Evolutionary conservation across 2,888 invertebrate species (phyloP).

Genomic region (Eupeodes latifasciatus): DNA sequence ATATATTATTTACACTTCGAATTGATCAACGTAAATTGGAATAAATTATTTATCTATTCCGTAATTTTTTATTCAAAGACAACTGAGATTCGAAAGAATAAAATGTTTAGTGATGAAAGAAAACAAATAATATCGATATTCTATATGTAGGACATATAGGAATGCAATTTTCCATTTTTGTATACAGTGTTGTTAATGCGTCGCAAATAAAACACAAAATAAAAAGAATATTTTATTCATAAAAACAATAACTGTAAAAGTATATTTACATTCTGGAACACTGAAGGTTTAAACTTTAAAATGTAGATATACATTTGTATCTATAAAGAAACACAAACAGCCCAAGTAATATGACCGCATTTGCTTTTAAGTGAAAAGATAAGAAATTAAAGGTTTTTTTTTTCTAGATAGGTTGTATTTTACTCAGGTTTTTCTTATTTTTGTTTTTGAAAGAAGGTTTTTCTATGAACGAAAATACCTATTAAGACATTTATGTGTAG

Average conservation of each 20-base stretch:
- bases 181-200: conserved; percentile 44
- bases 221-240: not conserved
- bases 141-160: too few relatives aligned
- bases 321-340: not conserved
- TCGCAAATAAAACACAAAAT: conserved; percentile 19
- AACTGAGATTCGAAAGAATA: conserved; percentile 3
- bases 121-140: conserved; percentile 4
- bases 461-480: not conserved
- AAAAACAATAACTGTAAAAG: not conserved
- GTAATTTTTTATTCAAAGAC: conserved; percentile 17
- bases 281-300: not conserved
- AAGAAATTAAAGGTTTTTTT: conserved; percentile 5
- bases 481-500: not conserved
- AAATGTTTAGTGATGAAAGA: not conserved
- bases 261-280: not conserved
- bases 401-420: conserved; percentile 1
- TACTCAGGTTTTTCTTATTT: not conserved
- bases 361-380: not conserved
- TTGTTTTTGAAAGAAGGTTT: not conserved
- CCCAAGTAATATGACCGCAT: conserved; percentile 33
- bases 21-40: conserved; percentile 30
- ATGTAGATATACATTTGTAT: not conserved
- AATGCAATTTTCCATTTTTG: conserved; percentile 36
- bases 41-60: conserved; percentile 50
- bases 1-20: not conserved